Conservation (phyloP, 2,113 vertebrate genomes). For the Phrynosoma platyrhinos region DNA sequence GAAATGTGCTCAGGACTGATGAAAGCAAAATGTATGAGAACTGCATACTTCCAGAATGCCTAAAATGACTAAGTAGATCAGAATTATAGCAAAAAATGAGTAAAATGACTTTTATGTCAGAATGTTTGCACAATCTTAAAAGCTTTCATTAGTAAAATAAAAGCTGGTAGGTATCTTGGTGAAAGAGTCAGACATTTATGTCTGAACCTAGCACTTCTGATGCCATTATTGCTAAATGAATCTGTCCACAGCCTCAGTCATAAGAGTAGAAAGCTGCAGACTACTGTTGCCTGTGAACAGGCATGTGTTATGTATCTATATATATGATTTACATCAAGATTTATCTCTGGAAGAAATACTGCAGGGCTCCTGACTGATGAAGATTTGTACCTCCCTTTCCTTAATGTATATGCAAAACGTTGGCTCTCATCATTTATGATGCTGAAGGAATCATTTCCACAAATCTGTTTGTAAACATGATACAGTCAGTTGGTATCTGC, state of each 20-base stretch:
- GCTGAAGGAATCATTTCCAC: constrained; percentile 7
- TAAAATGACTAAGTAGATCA: background rate
- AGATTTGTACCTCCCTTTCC: background rate
- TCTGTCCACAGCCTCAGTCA: background rate
- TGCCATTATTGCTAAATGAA: background rate
- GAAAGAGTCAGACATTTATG: background rate
- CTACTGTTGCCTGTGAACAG: background rate
- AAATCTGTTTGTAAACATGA: background rate
- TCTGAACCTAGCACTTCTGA: background rate
- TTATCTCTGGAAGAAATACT: background rate
- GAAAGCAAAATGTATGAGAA: background rate
- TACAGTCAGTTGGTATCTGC: background rate
- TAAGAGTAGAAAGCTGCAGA: background rate
- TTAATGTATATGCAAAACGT: background rate
- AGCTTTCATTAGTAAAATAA: background rate
- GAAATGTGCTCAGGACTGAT: background rate
- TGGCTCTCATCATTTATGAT: background rate
- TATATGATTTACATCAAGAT: background rate
- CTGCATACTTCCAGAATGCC: background rate
- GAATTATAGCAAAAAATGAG: background rate
- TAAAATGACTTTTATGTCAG: background rate
- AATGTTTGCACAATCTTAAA: background rate
- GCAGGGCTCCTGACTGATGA: background rate
- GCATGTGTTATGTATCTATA: background rate
- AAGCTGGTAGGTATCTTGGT: background rate